Base-by-base conservation (phyloP, 2,797 vertebrate genomes). In the Chelon labrosus region DNA sequence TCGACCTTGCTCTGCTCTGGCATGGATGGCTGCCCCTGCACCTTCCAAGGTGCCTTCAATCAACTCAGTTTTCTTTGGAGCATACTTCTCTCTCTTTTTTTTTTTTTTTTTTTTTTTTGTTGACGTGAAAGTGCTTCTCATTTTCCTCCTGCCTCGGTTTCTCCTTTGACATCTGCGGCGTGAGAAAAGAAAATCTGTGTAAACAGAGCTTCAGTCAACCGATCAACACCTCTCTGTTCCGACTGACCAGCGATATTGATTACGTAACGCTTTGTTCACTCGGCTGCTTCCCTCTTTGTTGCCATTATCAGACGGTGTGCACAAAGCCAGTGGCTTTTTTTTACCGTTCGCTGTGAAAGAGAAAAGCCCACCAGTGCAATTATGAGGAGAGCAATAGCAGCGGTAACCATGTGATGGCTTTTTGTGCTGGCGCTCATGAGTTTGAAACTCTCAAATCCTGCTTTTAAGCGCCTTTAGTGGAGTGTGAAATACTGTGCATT, bases 211-310 rank as follows among this genome's bases (percentile, higher is more conserved):
- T 86, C 78, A 82, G 84, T 91, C 91, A 88, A 91, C 92, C 88
- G 89, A 91, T 90, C 85, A 86, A 72, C 91, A 82, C 75, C 83
- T 79, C 88, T 88, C 82, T 92, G 90, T 92, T 93, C 89, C 83
- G 69, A 88, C 83, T 92, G 91, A 94, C 91, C 89, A 82, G 54
- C 17, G 14, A 75, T 93, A 94, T 95, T 90, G 94, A 95, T 94
- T 90, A 87, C 86, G 87, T 90, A 91, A 93, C 78, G 76, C 85
- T 85, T 75, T 82, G 82, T 85, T 82, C 89, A 82, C 87, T 87
- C 73, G 58, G 49, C 82, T 86, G 87, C 85, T 78, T 85, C 80
- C 78, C 79, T 73, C 81, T 87, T 90, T 89, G 88, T 92, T 85
- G 64, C 77, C 77, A 70, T 85, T 86, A 90, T 92, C 85, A 86